A percentile compares a stretch with the other conserved stretches of the same genome.
phyloP scores from a whole-genome alignment of 2,113 vertebrate species.

The Monarcha castaneiventris region DNA sequence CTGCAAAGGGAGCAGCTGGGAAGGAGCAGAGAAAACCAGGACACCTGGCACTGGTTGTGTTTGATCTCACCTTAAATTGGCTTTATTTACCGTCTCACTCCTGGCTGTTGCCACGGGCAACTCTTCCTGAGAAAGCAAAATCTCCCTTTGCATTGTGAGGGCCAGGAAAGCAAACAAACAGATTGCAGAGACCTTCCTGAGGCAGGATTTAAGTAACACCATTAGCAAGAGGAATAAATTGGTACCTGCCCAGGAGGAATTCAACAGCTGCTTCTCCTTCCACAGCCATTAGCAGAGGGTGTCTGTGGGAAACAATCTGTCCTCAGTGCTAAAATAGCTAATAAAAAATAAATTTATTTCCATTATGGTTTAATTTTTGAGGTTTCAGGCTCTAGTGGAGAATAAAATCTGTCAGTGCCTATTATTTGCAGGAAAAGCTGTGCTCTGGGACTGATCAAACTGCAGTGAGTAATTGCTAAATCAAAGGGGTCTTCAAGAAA shows the following conservation, averaged over 20 bases:
- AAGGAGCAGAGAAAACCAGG: neutral
- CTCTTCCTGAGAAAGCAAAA: neutral
- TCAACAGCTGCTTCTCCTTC: constrained; percentile 49
- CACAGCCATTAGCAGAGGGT: constrained; percentile 5
- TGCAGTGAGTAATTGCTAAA: constrained; percentile 3
- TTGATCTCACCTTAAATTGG: neutral
- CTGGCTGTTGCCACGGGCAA: constrained; percentile 13
- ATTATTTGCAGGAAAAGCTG: neutral
- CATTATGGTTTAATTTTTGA: constrained; percentile 23
- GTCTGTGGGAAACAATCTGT: constrained; percentile 24
- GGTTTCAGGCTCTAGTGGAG: constrained; percentile 57
- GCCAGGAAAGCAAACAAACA: neutral
- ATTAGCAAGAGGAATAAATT: constrained; percentile 13
- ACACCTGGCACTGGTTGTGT: neutral
- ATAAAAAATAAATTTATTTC: constrained; percentile 55
- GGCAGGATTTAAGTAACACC: neutral
- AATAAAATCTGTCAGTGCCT: constrained; percentile 40
- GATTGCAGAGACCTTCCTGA: neutral
- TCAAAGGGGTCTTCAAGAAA: constrained; percentile 8
- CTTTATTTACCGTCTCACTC: neutral
- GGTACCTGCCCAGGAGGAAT: constrained; percentile 10
- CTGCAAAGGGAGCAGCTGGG: neutral
- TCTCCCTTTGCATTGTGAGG: neutral
- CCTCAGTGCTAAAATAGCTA: neutral
- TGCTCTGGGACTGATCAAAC: constrained; percentile 20